Evolutionary conservation across 1,140 invertebrate species (phyloP), one percentile per base, ranked within the genome.

Genomic region (Pseudachorutes palmiensis): DNA sequence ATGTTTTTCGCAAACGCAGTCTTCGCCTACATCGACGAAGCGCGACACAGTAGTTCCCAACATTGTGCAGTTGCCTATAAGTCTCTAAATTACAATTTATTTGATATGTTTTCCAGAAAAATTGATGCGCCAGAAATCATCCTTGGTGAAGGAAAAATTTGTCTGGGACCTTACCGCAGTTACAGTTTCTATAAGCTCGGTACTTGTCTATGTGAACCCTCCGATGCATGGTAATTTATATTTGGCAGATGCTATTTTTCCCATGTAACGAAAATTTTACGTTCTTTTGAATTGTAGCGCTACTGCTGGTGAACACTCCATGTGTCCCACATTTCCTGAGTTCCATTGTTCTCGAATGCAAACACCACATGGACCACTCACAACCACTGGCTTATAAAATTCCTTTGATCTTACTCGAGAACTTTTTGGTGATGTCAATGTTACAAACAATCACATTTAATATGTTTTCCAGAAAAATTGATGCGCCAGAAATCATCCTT

Each of bases 371-470:
- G 26, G 61, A 63, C 61, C 5, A 45, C 16, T 63, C 61, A 3
- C 30, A 32, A 36, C 36, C 62, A 29, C 24, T 49, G 9, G 19
- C 22, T 2, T 2, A 51, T 2, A 64, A 64, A 55, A 3, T 64
- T 28, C 62, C 62, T 14, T 51, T 49, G 16, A 55, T 64, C n/a
- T 48, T 64, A 12, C 24, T 64, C 24, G 62, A 64, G 26, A 64
- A 64, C 33, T 49, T 28, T 31, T 9, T 55, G 26, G 30, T 64
- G 2, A 64, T 33, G 28, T 32, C 29, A 19, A 33, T 64, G 45
- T 31, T 64, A 19, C 22, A 49, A 19, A 2, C 36, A 22, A 26
- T 22, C 16, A 64, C 62, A 2, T 64, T 64, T 32, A 64, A 64
- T 32, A 45, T n/a, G n/a, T n/a, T n/a, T n/a, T n/a, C n/a, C 19